Conservation (phyloP, 2,888 invertebrate genomes). For the Drosophila leonis region DNA sequence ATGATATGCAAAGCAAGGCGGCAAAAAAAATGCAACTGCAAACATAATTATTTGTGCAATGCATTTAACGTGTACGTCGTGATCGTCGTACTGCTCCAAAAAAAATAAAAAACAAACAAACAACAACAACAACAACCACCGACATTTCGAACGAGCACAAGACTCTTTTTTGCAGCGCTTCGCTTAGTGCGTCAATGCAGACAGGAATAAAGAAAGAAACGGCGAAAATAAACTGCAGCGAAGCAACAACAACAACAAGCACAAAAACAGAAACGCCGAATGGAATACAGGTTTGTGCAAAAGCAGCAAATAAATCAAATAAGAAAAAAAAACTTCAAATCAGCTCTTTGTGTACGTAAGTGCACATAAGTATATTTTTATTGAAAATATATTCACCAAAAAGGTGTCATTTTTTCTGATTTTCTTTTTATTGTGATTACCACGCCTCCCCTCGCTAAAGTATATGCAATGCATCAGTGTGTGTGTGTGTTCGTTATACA, state of each 20-base stretch:
- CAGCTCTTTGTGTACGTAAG: constrained; percentile 45
- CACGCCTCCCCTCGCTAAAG: constrained; percentile 44
- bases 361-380: constrained; percentile 39
- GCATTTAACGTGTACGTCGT: constrained; percentile 62
- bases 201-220: constrained; percentile 54
- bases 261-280: constrained; percentile 30
- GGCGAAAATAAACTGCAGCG: constrained; percentile 52
- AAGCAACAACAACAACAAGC: constrained; percentile 42
- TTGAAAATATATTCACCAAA: constrained; percentile 43
- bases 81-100: constrained; percentile 53
- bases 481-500: background rate
- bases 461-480: background rate
- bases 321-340: constrained; percentile 35
- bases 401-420: constrained; percentile 50
- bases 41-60: constrained; percentile 76
- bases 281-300: constrained; percentile 75
- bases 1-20: constrained; percentile 53
- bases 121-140: constrained; percentile 19
- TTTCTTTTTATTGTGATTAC: constrained; percentile 37
- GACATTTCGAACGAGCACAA: constrained; percentile 40
- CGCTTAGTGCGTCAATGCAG: constrained; percentile 56
- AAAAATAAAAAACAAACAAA: constrained; percentile 17
- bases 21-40: constrained; percentile 70
- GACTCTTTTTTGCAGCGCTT: constrained; percentile 47
- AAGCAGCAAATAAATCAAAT: constrained; percentile 47